These are phyloP conservation scores for Geothlypis trichas DNA, from an alignment of 2,113 vertebrate species.

Conservation along the genomic window DNA sequence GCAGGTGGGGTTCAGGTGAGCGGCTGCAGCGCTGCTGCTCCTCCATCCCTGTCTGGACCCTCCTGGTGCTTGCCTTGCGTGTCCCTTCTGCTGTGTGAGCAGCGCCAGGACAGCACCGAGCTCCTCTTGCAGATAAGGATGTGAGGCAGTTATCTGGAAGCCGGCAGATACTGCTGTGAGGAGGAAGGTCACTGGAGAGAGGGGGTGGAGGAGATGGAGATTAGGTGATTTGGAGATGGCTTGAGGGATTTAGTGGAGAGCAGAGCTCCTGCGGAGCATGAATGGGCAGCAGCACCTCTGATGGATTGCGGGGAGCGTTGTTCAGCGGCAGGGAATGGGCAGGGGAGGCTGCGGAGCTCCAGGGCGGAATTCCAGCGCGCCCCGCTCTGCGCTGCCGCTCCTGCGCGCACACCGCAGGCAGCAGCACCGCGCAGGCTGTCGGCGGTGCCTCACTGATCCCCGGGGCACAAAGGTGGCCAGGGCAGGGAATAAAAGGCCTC, in stretches of 20 bases:
- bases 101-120: not conserved
- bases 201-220: not conserved
- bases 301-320: not conserved
- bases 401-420: rapidly evolving
- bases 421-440: not conserved
- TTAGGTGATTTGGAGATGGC: conserved; percentile 20
- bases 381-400: rapidly evolving
- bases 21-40: not conserved
- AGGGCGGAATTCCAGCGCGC: not conserved
- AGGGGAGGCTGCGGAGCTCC: not conserved
- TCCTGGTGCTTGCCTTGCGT: not conserved
- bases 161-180: not conserved
- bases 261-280: not conserved
- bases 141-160: conserved; percentile 32
- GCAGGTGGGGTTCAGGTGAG: not conserved
- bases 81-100: not conserved
- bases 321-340: not conserved
- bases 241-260: conserved; percentile 38
- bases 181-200: not conserved
- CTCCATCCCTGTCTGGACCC: not conserved
- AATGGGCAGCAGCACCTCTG: not conserved
- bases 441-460: not conserved
- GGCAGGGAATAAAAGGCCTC: not conserved
- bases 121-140: not conserved
- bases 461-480: rapidly evolving